Percentiles rank a stretch among this genome's conserved stretches.
These are phyloP conservation scores for Rhagonycha lutea DNA, from an alignment of 2,888 invertebrate species.

Conservation along the genomic window DNA sequence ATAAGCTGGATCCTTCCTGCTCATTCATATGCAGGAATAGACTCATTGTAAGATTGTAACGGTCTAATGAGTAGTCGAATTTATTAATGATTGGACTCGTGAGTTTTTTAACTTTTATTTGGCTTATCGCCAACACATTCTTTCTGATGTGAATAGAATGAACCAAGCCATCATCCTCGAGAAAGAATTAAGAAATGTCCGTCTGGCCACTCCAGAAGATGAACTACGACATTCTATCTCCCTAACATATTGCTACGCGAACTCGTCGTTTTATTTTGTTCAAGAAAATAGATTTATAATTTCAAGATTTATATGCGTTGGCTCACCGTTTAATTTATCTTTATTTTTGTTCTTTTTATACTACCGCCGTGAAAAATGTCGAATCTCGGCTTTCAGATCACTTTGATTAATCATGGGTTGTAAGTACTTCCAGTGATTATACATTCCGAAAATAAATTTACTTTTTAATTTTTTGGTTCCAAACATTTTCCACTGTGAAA, in stretches of 20 bases:
- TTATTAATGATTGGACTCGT: conserved; percentile 37
- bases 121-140: conserved; percentile 33
- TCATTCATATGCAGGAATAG: conserved; percentile 36
- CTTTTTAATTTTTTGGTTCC: not conserved
- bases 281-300: conserved; percentile 38
- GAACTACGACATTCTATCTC: conserved; percentile 22
- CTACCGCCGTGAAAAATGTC: not conserved
- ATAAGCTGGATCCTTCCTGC: not conserved
- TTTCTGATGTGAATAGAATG: conserved; percentile 31
- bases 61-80: conserved; percentile 33
- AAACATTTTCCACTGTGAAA: not conserved
- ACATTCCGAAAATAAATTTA: not conserved
- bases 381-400: conserved; percentile 6
- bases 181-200: conserved; percentile 34
- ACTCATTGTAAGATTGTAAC: conserved; percentile 21
- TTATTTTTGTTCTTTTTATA: conserved; percentile 27
- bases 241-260: conserved; percentile 20
- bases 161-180: conserved; percentile 23
- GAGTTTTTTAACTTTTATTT: conserved; percentile 30
- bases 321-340: conserved; percentile 37
- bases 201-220: conserved; percentile 21
- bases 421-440: not conserved
- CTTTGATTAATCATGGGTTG: conserved; percentile 4
- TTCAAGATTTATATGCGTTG: conserved; percentile 37
- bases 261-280: conserved; percentile 31